Evolutionary conservation across 2,888 invertebrate genomes (phyloP).

Genomic region (Mechanitis mazaeus): DNA sequence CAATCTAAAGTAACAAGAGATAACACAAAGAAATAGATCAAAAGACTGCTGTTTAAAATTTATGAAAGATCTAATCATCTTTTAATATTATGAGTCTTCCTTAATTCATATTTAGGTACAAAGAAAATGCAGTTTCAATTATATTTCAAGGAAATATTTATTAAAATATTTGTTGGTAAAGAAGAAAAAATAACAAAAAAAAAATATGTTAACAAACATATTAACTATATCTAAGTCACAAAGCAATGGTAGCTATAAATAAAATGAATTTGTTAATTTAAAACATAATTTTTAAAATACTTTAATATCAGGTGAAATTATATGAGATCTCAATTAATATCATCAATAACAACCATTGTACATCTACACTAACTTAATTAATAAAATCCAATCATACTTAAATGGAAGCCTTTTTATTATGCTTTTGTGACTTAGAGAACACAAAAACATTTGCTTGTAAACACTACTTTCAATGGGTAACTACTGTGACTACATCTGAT

Average conservation of each 20-base stretch:
- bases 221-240: constrained; percentile 68
- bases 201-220: constrained; percentile 72
- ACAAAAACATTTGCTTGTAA: constrained; percentile 30
- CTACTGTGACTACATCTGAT: not conserved
- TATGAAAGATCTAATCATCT: no score
- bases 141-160: constrained; percentile 16
- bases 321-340: constrained; percentile 27
- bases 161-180: constrained; percentile 54
- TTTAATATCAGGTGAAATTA: constrained; percentile 24
- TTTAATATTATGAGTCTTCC: no score
- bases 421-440: constrained; percentile 59
- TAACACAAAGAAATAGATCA: no score
- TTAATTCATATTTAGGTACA: not conserved
- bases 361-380: constrained; percentile 25
- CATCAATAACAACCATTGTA: constrained; percentile 23
- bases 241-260: constrained; percentile 36
- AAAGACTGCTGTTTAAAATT: no score
- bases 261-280: constrained; percentile 11
- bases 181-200: constrained; percentile 66
- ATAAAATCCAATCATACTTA: constrained; percentile 19
- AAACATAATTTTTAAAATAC: constrained; percentile 15
- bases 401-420: constrained; percentile 30
- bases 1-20: no score
- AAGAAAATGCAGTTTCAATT: not conserved
- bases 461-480: constrained; percentile 9